phyloP scores from a whole-genome alignment of 2,888 invertebrate genomes.

The Ophioninae sp. region DNA sequence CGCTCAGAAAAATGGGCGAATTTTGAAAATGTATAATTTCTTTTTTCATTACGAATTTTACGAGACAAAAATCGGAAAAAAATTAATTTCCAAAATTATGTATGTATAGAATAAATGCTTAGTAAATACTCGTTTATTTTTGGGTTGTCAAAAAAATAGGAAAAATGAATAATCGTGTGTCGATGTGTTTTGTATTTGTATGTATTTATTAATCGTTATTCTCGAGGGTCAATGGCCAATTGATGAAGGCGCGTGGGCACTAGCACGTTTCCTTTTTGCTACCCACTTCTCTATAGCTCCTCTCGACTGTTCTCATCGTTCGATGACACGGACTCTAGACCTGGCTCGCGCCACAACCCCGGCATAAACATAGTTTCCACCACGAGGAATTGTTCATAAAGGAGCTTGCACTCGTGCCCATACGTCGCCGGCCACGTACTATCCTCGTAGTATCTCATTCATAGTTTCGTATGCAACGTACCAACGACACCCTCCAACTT shows the following conservation, averaged over 20 bases:
- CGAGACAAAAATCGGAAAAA: no score
- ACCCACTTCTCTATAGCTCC: conserved; percentile 32
- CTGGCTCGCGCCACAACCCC: conserved; percentile 40
- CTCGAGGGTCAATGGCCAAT: conserved; percentile 56
- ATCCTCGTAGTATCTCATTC: conserved; percentile 53
- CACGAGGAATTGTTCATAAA: conserved; percentile 36
- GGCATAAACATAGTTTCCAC: conserved; percentile 38
- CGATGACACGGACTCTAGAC: conserved; percentile 57
- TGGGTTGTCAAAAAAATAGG: no score
- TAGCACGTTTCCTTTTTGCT: neutral
- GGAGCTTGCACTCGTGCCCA: conserved; percentile 6
- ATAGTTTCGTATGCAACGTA: conserved; percentile 44
- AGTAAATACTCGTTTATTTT: no score
- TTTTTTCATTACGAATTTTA: no score
- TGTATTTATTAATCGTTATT: conserved; percentile 34
- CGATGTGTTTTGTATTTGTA: no score
- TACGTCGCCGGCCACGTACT: conserved; percentile 15
- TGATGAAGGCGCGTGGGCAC: conserved; percentile 42
- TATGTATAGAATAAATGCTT: neutral
- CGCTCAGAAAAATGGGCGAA: no score
- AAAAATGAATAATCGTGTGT: no score
- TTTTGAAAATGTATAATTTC: no score
- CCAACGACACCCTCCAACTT: no score
- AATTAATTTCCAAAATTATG: neutral
- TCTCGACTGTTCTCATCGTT: conserved; percentile 57